Conservation (phyloP, 2,888 invertebrate genomes). For the Dromius quadrimaculatus region DNA sequence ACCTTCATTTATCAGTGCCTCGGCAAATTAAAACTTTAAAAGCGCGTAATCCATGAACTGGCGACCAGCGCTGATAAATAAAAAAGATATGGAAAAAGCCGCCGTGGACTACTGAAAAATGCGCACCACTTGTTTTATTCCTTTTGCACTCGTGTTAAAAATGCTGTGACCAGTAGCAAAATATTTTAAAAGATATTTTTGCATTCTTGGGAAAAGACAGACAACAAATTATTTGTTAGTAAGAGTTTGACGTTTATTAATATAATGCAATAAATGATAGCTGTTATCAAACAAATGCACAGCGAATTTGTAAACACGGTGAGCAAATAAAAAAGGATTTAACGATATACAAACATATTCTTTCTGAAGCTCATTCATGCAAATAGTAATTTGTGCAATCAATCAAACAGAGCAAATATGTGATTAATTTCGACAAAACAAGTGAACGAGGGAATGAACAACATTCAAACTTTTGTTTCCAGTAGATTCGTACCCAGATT, state of each 20-base stretch:
- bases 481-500: conserved; percentile 32
- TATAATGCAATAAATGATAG: conserved; percentile 26
- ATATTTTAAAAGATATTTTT: conserved; percentile 41
- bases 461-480: no score
- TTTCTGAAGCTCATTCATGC: conserved; percentile 18
- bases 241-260: conserved; percentile 44
- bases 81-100: conserved; percentile 48
- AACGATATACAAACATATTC: conserved; percentile 38
- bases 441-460: background rate
- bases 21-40: conserved; percentile 51
- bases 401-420: conserved; percentile 41
- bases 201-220: conserved; percentile 18
- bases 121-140: conserved; percentile 23
- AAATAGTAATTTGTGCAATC: conserved; percentile 46
- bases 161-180: conserved; percentile 50
- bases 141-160: conserved; percentile 38
- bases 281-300: conserved; percentile 27
- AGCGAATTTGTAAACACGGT: conserved; percentile 26
- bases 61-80: conserved; percentile 42
- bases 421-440: conserved; percentile 45
- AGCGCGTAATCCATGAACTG: conserved; percentile 50
- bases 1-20: conserved; percentile 50
- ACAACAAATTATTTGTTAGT: conserved; percentile 33
- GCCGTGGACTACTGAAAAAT: conserved; percentile 12
- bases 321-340: conserved; percentile 39